Base-by-base conservation (phyloP, 2,888 invertebrate genomes). In the Trichopria drosophilae region DNA sequence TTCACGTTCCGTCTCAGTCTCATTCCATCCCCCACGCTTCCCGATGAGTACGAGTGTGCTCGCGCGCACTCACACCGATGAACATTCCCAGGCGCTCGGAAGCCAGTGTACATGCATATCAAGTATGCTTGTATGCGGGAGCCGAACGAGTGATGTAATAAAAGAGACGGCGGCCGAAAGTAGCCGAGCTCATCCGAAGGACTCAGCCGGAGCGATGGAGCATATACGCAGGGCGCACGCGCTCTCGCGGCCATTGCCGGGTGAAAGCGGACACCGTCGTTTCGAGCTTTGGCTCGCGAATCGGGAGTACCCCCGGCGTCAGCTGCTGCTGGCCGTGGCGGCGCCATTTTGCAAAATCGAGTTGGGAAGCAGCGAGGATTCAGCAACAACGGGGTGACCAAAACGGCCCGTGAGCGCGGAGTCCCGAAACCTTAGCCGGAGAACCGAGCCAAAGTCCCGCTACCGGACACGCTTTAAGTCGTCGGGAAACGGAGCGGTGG, bases 321-420 rank as follows among this genome's bases (percentile, higher is more conserved):
- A 69, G 67, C 67, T 67, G 68, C 66, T 66, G 22, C 58, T 37
- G 63, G 54, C 51, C 55, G 41, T n/a, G n/a, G 51, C 64, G 68
- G 43, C 72, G 71, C 72, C 72, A 72, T 71, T n/a, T 68, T 72
- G 70, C 68, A 71, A 70, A 69, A 70, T 69, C 61, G n/a, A n/a
- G n/a, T 62, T 57, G 57, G 55, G 51, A 59, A 63, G 57, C 55
- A 35, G 45, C 42, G 48, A 43, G 41, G 24, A 39, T 42, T 24
- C 42, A 55, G 54, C 34, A 47, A 53, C n/a, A n/a, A n/a, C n/a
- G n/a, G n/a, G n/a, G n/a, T n/a, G n/a, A n/a, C n/a, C n/a, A n/a
- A n/a, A n/a, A n/a, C n/a, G n/a, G n/a, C n/a, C n/a, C n/a, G n/a
- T n/a, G n/a, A n/a, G n/a, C n/a, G n/a, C n/a, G n/a, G n/a, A n/a